phyloP scores from a whole-genome alignment of 2,797 vertebrate genomes.

The Pampus argenteus region DNA sequence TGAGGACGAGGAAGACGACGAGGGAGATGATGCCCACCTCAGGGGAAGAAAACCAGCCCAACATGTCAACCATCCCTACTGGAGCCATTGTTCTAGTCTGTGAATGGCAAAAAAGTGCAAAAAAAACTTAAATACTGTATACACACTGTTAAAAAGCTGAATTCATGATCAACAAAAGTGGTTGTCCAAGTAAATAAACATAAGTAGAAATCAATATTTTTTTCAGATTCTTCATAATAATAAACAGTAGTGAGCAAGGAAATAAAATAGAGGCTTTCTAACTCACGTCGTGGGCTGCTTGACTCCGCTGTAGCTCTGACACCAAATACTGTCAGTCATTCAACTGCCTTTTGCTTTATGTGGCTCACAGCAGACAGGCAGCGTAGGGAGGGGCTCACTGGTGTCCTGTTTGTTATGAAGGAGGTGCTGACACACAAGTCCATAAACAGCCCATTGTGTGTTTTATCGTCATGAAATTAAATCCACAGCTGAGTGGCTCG shows the following conservation, averaged over 20 bases:
- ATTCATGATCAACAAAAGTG: not conserved
- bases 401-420: constrained; percentile 36
- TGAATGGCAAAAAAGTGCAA: not conserved
- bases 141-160: not conserved
- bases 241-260: not conserved
- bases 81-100: constrained; percentile 76
- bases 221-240: not conserved
- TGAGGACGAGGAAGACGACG: constrained; percentile 72
- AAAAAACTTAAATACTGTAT: not conserved
- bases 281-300: constrained; percentile 51
- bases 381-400: constrained; percentile 57
- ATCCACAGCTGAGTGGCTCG: not conserved
- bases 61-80: constrained; percentile 29
- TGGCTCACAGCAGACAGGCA: constrained; percentile 23
- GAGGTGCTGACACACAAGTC: constrained; percentile 49
- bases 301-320: constrained; percentile 34
- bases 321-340: constrained; percentile 48
- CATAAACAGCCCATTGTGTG: constrained; percentile 32
- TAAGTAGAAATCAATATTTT: too few species aligned
- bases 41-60: constrained; percentile 60
- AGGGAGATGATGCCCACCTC: constrained; percentile 72
- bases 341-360: constrained; percentile 42
- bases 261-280: not conserved
- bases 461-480: constrained; percentile 16
- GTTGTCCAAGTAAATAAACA: not conserved